Conservation (phyloP, 1,140 invertebrate species). For the Zaprionus ornatus region DNA sequence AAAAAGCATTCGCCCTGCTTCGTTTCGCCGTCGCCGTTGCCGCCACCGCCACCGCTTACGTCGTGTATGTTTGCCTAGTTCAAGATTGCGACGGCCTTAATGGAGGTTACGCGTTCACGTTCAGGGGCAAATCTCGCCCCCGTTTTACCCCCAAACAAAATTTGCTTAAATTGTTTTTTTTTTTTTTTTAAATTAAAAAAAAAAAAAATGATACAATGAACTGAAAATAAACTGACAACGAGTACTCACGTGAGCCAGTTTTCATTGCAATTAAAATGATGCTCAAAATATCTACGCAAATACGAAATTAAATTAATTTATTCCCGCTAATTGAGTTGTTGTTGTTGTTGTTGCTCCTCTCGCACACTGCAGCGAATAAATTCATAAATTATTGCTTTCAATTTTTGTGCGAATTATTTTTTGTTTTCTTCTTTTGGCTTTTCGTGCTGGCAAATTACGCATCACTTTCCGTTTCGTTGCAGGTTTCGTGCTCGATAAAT, state of each 20-base stretch:
- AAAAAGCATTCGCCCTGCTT: conserved; percentile 10
- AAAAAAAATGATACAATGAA: conserved; percentile 13
- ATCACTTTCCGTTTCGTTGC: conserved; percentile 79
- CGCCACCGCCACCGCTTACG: neutral
- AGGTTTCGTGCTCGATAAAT: conserved; percentile 50
- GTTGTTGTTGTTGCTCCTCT: neutral
- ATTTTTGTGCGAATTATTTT: conserved; percentile 12
- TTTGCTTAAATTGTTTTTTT: neutral
- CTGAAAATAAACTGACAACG: too few species aligned
- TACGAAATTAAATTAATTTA: conserved; percentile 31
- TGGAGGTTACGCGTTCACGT: conserved; percentile 82
- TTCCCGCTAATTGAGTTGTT: conserved; percentile 40
- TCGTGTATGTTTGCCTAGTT: conserved; percentile 57
- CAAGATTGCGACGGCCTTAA: conserved; percentile 78
- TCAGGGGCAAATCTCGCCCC: conserved; percentile 59
- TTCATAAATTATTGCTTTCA: conserved; percentile 39
- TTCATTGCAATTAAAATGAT: conserved; percentile 4
- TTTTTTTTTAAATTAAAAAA: neutral
- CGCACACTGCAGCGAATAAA: conserved; percentile 30
- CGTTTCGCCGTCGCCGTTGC: conserved; percentile 5
- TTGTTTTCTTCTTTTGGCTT: conserved; percentile 27
- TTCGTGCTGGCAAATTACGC: conserved; percentile 68
- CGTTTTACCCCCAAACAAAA: conserved; percentile 28
- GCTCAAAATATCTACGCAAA: neutral
- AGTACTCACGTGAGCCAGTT: conserved; percentile 27